Percentiles rank a stretch among this genome's conserved stretches.
phyloP scores from a whole-genome alignment of 2,888 invertebrate genomes.

The Drosophila histrio region DNA sequence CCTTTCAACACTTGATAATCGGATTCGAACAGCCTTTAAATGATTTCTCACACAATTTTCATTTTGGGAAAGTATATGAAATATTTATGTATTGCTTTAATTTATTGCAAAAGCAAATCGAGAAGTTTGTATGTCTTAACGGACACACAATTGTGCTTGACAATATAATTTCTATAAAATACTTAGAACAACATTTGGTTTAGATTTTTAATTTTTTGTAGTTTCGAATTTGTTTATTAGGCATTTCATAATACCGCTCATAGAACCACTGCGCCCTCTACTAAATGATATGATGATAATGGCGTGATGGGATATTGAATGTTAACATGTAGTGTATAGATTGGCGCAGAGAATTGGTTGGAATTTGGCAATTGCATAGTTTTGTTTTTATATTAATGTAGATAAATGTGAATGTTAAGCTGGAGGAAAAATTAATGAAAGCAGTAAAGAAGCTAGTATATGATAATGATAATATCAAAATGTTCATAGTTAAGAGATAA shows the following conservation, averaged over 20 bases:
- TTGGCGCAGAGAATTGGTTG: constrained; percentile 47
- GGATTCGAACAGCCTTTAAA: not conserved
- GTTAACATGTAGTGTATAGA: constrained; percentile 57
- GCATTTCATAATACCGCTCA: constrained; percentile 21
- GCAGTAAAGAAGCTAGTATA: constrained; percentile 36
- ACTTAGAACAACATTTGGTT: constrained; percentile 10
- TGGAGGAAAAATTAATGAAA: constrained; percentile 20
- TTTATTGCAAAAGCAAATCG: not conserved
- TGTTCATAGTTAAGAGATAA: constrained; percentile 77
- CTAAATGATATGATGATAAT: constrained; percentile 22
- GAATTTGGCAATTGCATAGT: constrained; percentile 47
- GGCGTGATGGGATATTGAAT: constrained; percentile 42
- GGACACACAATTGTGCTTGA: constrained; percentile 79
- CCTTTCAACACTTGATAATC: not conserved
- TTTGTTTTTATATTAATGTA: constrained; percentile 63
- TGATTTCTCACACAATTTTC: not conserved
- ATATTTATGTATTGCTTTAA: constrained; percentile 2
- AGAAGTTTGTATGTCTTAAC: too few relatives aligned
- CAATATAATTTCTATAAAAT: constrained; percentile 81
- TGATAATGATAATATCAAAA: constrained; percentile 66
- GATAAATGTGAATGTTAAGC: constrained; percentile 52
- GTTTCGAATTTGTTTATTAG: constrained; percentile 17
- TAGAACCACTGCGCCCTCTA: constrained; percentile 34
- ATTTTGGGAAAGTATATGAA: not conserved
- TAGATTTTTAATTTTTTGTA: constrained; percentile 4